phyloP scores from a whole-genome alignment of 2,888 invertebrate species.

The Dryadula phaetusa region DNA sequence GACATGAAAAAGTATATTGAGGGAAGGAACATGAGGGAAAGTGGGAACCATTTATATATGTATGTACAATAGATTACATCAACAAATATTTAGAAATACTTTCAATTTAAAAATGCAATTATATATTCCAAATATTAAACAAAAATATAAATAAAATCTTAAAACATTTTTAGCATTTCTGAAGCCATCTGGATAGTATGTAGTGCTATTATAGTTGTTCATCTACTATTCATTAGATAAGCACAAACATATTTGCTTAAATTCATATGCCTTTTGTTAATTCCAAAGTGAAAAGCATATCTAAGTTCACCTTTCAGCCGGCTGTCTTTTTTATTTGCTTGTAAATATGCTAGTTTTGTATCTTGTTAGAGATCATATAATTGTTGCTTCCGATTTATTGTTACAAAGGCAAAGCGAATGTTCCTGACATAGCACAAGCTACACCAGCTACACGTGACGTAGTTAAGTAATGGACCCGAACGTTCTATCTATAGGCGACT shows the following conservation, averaged over 20 bases:
- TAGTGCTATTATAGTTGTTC: neutral
- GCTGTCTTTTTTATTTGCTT: constrained; percentile 1
- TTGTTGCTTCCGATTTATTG: constrained; percentile 36
- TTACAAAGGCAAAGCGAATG: constrained; percentile 31
- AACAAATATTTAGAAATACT: no score
- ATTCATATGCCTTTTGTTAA: constrained; percentile 1
- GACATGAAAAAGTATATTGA: no score
- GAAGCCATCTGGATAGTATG: neutral
- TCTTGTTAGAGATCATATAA: constrained; percentile 30
- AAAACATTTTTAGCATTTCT: no score
- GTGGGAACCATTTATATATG: no score
- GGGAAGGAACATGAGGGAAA: no score
- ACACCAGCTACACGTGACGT: constrained; percentile 22
- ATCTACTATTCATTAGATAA: neutral
- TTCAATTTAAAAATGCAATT: no score
- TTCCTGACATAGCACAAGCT: constrained; percentile 35
- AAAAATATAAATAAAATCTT: no score
- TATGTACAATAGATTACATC: no score
- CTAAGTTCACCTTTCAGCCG: neutral
- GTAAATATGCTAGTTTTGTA: constrained; percentile 24
- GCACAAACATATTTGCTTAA: neutral
- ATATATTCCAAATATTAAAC: no score
- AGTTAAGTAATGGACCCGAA: constrained; percentile 42
- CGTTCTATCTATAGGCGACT: constrained; percentile 33
- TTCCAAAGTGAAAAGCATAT: constrained; percentile 8